Evolutionary conservation across 2,888 invertebrate genomes (phyloP).

Genomic region (Amiota minor): DNA sequence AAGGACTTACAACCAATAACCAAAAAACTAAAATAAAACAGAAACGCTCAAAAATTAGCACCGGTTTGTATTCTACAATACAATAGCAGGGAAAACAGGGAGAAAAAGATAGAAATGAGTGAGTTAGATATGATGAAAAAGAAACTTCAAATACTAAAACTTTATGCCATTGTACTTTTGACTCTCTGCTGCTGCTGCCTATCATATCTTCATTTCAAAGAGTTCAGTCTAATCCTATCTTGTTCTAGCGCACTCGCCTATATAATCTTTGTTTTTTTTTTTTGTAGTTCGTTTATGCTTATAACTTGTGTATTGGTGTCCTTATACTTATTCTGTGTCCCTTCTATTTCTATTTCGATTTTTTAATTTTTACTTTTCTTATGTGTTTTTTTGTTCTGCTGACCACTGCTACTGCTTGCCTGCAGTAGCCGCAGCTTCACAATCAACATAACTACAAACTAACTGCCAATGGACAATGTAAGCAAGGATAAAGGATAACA

Average conservation of each 20-base stretch:
- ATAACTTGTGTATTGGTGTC: constrained; percentile 2
- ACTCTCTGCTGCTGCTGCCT: neutral
- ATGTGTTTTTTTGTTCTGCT: neutral
- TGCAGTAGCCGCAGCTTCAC: constrained; percentile 9
- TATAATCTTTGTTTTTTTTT: neutral
- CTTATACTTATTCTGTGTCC: neutral
- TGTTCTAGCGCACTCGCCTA: too few relatives aligned
- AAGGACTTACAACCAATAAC: neutral
- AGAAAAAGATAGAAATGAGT: constrained; percentile 7
- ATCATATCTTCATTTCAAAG: neutral
- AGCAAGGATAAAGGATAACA: constrained; percentile 2
- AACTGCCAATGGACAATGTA: constrained; percentile 20
- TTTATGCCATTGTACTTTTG: constrained; percentile 2
- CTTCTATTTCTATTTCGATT: neutral
- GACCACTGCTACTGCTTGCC: constrained; percentile 10
- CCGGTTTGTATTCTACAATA: constrained; percentile 32
- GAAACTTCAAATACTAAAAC: neutral
- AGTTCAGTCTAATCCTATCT: too few relatives aligned
- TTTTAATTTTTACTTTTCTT: neutral
- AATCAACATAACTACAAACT: constrained; percentile 29
- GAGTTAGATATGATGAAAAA: too few relatives aligned
- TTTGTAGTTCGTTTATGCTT: neutral
- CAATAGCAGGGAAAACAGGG: constrained; percentile 33
- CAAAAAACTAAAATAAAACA: constrained; percentile 41
- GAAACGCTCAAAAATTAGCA: constrained; percentile 48